These are phyloP conservation scores for Hemibagrus wyckioides DNA, from an alignment of 2,113 vertebrate species.

Conservation along the genomic window DNA sequence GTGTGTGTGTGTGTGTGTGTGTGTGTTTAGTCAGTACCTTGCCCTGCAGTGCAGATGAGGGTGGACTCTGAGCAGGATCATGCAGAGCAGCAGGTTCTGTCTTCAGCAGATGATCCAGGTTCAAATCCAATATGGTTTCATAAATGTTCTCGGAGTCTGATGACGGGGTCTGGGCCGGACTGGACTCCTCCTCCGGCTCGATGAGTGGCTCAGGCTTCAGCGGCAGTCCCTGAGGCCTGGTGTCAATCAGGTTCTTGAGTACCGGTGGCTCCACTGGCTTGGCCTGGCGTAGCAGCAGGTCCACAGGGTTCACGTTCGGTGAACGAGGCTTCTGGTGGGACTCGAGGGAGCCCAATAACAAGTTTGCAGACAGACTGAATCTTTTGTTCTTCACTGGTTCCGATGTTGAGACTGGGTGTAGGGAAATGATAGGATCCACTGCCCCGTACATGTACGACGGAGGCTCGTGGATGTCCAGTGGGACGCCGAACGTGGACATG, in stretches of 20 bases:
- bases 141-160: conserved; percentile 76
- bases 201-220: conserved; percentile 42
- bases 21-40: conserved; percentile 46
- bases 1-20: background rate
- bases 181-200: conserved; percentile 46
- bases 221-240: background rate
- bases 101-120: conserved; percentile 60
- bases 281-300: conserved; percentile 56
- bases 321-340: conserved; percentile 51
- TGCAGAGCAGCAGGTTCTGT: background rate
- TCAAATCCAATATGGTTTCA: conserved; percentile 71
- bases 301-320: conserved; percentile 66
- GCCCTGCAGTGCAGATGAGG: conserved; percentile 51
- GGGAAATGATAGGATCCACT: conserved; percentile 38
- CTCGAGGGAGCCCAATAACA: conserved; percentile 33
- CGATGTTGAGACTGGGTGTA: background rate
- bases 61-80: conserved; percentile 12
- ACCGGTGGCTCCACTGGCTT: conserved; percentile 64
- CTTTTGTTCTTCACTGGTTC: conserved; percentile 42
- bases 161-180: conserved; percentile 33
- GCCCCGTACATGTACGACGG: conserved; percentile 28
- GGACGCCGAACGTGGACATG: conserved; percentile 76
- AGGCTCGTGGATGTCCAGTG: conserved; percentile 62
- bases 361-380: conserved; percentile 8
- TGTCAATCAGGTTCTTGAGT: conserved; percentile 42